Conservation (phyloP, 1,140 invertebrate species). For the Akabosia matsudoensis region DNA sequence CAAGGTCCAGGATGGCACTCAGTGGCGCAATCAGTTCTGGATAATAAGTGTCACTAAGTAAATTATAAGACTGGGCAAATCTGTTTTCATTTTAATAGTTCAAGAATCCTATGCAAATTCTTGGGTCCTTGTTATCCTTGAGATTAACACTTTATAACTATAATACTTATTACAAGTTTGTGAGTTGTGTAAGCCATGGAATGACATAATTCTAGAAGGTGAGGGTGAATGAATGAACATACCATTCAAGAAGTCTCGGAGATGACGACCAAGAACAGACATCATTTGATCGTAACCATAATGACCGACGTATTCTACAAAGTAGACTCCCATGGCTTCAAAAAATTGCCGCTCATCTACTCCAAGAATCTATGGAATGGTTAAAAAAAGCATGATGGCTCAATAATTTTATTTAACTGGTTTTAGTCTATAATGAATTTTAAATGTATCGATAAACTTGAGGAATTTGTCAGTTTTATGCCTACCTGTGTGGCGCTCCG, state of each 20-base stretch:
- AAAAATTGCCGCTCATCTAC: constrained; percentile 81
- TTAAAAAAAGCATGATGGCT: constrained; percentile 13
- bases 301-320: constrained; percentile 86
- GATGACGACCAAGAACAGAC: constrained; percentile 83
- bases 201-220: not conserved
- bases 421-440: not conserved
- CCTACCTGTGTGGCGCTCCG: constrained; percentile 71
- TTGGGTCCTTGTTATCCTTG: no score
- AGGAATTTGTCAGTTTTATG: not conserved
- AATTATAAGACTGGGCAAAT: no score
- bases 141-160: no score
- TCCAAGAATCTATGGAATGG: constrained; percentile 73
- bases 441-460: not conserved
- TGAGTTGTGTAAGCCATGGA: no score
- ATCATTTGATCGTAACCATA: constrained; percentile 87
- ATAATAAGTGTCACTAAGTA: no score
- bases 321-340: constrained; percentile 84
- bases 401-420: not conserved
- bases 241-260: constrained; percentile 93
- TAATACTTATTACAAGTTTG: no score
- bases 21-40: no score
- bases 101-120: no score
- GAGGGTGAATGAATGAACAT: not conserved
- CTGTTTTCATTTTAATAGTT: no score
- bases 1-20: no score